Conservation (phyloP, 2,797 vertebrate genomes). For the Pteronotus mesoamericanus region DNA sequence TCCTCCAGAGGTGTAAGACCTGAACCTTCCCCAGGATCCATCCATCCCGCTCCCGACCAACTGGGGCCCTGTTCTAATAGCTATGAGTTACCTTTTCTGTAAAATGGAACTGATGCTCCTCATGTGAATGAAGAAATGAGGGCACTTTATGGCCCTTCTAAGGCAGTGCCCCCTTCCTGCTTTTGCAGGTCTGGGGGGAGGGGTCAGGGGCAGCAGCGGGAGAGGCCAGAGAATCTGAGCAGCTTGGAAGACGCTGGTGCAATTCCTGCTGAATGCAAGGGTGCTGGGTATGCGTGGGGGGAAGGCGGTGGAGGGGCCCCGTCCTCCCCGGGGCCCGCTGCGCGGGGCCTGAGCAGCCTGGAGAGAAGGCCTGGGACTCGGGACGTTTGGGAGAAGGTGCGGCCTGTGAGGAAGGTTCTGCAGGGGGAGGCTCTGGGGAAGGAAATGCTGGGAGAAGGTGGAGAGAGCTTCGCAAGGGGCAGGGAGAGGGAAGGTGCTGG, state of each 20-base stretch:
- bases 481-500: background rate
- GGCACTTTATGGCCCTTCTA: background rate
- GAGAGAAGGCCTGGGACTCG: background rate
- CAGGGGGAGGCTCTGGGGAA: background rate
- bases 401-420: background rate
- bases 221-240: background rate
- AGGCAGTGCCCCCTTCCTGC: background rate
- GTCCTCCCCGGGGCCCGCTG: accelerated
- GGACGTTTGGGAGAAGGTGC: background rate
- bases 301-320: background rate
- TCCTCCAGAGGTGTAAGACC: background rate
- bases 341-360: background rate
- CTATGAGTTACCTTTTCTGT: background rate
- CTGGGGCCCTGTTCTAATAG: background rate
- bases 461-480: accelerated
- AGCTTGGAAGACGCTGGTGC: background rate
- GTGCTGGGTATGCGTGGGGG: background rate
- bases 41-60: accelerated
- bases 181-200: background rate
- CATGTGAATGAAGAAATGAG: background rate
- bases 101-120: background rate
- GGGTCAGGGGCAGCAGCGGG: background rate
- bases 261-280: background rate
- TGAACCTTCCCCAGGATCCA: background rate
- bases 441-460: accelerated